Conservation (phyloP, 2,888 invertebrate genomes). For the Lepidochitona cinerea region DNA sequence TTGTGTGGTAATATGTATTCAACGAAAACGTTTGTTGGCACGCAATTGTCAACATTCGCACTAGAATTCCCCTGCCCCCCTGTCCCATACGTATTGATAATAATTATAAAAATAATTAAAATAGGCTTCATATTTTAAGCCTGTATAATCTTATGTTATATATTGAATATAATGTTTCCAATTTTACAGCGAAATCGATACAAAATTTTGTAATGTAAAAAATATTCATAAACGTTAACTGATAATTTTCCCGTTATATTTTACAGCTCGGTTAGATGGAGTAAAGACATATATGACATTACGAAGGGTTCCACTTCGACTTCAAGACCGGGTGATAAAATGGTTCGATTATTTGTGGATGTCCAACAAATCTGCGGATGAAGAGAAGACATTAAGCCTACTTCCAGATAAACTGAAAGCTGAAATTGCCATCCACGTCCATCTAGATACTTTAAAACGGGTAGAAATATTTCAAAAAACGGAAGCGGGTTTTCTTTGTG, state of each 20-base stretch:
- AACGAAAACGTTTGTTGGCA: too few species aligned
- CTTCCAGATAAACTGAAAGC: constrained; percentile 92
- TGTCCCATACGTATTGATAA: too few species aligned
- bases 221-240: not conserved
- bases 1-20: too few species aligned
- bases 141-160: too few species aligned
- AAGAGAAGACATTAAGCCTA: constrained; percentile 79
- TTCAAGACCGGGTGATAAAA: constrained; percentile 98
- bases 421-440: constrained; percentile 99
- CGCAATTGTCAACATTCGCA: too few species aligned
- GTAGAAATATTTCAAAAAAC: constrained; percentile 99
- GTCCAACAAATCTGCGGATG: constrained; percentile 98
- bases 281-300: constrained; percentile 99
- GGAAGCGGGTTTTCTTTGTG: constrained; percentile 98
- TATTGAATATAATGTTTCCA: too few species aligned
- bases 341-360: constrained; percentile 99
- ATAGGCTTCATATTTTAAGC: too few species aligned
- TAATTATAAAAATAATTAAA: too few species aligned
- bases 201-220: not conserved
- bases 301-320: constrained; percentile 93
- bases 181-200: too few species aligned
- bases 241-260: constrained; percentile 11
- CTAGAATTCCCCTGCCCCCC: too few species aligned
- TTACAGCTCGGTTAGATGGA: constrained; percentile 96
- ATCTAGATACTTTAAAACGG: constrained; percentile 93